Percentiles rank a stretch among this genome's conserved stretches.
Conservation (phyloP, 2,888 invertebrate genomes). For the Cataglyphis albicans region DNA sequence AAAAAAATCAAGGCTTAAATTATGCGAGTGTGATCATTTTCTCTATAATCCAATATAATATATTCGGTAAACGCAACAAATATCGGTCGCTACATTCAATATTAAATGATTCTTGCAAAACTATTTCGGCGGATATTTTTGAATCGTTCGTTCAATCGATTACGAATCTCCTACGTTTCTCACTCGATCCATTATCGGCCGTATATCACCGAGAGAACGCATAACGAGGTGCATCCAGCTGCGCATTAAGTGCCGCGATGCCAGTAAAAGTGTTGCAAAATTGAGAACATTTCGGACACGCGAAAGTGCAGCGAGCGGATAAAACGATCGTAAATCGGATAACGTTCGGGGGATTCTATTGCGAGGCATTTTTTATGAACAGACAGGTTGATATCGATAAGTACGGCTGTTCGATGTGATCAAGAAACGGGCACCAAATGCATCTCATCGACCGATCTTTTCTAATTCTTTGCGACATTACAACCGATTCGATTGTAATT, state of each 20-base stretch:
- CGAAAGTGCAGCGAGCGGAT: constrained; percentile 20
- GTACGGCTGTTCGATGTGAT: neutral
- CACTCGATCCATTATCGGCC: constrained; percentile 1
- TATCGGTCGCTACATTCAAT: neutral
- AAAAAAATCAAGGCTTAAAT: neutral
- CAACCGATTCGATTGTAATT: neutral
- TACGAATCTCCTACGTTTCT: neutral
- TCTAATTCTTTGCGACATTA: neutral
- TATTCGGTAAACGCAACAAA: neutral
- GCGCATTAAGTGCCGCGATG: constrained; percentile 52
- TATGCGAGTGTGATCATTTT: neutral
- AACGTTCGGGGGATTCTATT: constrained; percentile 28
- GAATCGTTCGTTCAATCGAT: neutral
- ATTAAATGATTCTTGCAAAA: neutral
- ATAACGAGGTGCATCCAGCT: constrained; percentile 15
- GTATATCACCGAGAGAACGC: constrained; percentile 18
- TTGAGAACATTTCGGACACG: constrained; percentile 18
- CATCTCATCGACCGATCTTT: neutral
- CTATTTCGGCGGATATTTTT: neutral
- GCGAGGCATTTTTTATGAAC: constrained; percentile 34
- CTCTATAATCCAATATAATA: neutral
- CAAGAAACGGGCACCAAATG: neutral
- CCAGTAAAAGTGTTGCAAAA: constrained; percentile 45
- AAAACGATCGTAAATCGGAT: constrained; percentile 56
- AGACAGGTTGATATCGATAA: neutral